Base-by-base conservation (phyloP, 1,140 invertebrate species). In the Protaetia brevitarsis region DNA sequence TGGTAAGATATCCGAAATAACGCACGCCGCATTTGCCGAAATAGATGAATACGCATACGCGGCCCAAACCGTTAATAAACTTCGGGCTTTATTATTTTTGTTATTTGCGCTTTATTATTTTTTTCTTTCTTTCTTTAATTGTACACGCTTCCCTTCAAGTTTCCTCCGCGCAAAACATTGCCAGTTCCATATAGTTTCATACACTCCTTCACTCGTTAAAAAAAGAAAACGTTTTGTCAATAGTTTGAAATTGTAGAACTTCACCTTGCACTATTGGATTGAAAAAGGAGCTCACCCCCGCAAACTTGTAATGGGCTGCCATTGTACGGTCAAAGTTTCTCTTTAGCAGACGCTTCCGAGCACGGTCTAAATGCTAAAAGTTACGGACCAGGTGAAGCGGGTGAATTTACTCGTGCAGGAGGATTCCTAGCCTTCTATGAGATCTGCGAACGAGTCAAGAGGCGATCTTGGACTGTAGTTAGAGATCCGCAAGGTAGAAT, bases 381-480 rank as follows among this genome's bases (percentile, higher is more conserved):
- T 0, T 86, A 87, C 68, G 88, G 88, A 4, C 89, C 90, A n/a
- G 90, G 89, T 28, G 82, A 89, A 73, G 86, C 89, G 2, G 92
- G 93, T 13, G 85, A 89, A 56, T 92, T 86, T 68, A 95, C 93
- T 0, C 81, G 88, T 66, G 87, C 92, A 3, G 81, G 85, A 66
- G 94, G 94, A 57, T 91, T 94, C 72, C 82, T 95, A 31, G 84
- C 92, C 0, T 96, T 91, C 77, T 94, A 94, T 76, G 92, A 95
- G 82, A 87, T 90, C 45, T 90, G 89, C 71, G 79, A 84, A 45
- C 79, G 83, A 67, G 77, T 89, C 1, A 83, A 84, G 68, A 82
- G 79, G 1, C 76, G 80, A 28, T 83, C 84, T 11, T 93, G 90
- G 90, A 83, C 79, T 3, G 84, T 91, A 3, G 81, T 84, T 3